Evolutionary conservation across 1,140 invertebrate species (phyloP).

Genomic region (Diorhabda elongata): DNA sequence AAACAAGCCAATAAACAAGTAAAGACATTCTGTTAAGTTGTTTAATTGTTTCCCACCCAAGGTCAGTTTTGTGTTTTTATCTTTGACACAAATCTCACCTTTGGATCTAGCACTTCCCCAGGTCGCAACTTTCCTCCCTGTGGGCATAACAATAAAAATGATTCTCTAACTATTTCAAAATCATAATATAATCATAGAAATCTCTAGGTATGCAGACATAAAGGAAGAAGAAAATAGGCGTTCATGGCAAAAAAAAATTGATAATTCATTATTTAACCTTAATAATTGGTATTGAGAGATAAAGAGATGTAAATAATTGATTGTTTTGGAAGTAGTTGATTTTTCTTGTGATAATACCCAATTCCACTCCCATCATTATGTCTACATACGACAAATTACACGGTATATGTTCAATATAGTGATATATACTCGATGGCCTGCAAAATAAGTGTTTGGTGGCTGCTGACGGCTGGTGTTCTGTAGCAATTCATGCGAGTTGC

Average conservation of each 20-base stretch:
- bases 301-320: no score
- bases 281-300: no score
- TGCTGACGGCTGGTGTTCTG: slow-evolving; percentile 28
- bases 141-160: slow-evolving; percentile 29
- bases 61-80: slow-evolving; percentile 60
- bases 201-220: no score
- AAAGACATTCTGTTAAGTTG: slow-evolving; percentile 27
- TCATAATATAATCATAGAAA: no score
- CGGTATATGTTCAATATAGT: no score
- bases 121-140: slow-evolving; percentile 64
- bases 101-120: slow-evolving; percentile 71
- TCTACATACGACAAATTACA: no score
- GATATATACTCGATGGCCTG: slow-evolving; percentile 28
- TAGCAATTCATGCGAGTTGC: slow-evolving; percentile 9
- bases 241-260: no score
- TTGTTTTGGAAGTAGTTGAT: no score
- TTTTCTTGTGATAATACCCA: no score
- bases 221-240: no score
- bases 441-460: slow-evolving; percentile 17
- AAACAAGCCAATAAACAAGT: slow-evolving; percentile 38
- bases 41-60: slow-evolving; percentile 34
- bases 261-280: no score
- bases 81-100: slow-evolving; percentile 65
- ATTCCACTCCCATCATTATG: no score
- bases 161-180: slow-evolving; percentile 5